Percentiles rank a stretch among this genome's conserved stretches.
Conservation (phyloP, 2,797 vertebrate species). For the Loris lydekkerianus region DNA sequence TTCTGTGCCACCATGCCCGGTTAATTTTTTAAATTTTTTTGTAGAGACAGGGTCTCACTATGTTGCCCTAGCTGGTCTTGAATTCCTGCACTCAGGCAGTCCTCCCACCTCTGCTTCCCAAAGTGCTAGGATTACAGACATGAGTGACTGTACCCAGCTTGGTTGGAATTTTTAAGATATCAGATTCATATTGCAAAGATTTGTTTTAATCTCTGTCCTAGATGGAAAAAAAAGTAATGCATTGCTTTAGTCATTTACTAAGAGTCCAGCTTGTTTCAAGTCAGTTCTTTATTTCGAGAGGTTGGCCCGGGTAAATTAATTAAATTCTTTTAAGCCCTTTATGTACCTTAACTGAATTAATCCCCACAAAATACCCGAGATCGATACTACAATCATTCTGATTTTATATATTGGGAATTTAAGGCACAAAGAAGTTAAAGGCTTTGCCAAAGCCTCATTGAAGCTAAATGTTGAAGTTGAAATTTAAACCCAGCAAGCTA, state of each 20-base stretch:
- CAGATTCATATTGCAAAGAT: neutral
- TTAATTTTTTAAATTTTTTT: neutral
- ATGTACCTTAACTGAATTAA: neutral
- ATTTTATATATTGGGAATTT: slow-evolving; percentile 7
- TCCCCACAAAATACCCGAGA: neutral
- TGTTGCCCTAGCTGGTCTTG: neutral
- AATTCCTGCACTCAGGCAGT: neutral
- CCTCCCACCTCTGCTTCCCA: neutral
- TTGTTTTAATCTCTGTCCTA: slow-evolving; percentile 15
- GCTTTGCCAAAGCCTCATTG: neutral
- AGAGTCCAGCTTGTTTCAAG: neutral
- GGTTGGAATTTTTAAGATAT: neutral
- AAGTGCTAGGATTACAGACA: neutral
- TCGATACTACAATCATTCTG: neutral
- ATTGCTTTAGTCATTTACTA: neutral
- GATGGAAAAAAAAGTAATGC: neutral
- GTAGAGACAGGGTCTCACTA: neutral
- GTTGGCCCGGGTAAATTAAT: neutral
- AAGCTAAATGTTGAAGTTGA: neutral
- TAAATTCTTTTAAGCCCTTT: neutral
- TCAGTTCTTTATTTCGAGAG: neutral
- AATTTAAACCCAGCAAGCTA: neutral
- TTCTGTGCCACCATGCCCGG: neutral
- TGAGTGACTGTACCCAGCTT: neutral
- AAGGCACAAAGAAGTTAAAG: neutral